Base-by-base conservation (phyloP, 2,888 invertebrate genomes). In the Ischnura elegans region DNA sequence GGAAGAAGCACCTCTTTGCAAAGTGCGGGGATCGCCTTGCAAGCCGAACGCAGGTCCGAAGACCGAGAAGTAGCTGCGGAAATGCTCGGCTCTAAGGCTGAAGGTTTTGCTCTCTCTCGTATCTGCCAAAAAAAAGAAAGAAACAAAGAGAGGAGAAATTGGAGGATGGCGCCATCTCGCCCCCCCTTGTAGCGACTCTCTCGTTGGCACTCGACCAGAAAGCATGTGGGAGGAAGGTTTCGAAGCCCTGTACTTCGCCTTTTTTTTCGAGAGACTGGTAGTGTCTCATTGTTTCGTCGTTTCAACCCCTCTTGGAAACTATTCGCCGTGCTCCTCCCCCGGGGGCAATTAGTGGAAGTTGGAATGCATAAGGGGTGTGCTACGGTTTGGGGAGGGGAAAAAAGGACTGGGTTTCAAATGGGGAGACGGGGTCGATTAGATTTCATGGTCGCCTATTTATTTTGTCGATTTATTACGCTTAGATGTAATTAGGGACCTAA, bases 91-190 rank as follows among this genome's bases (percentile, higher is more conserved):
- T 19, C 36, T 0, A 36, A 76, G 36, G 36, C 29, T 36, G 13
- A 76, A 76, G 76, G 76, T 76, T 76, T 76, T 16, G 6, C 36
- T 13, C 76, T 76, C 29, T 36, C 1, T 76, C 76, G 29, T 36
- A 76, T 76, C 76, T 76, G 76, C 76, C 76, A 76, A 76, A 76
- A 66, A 66, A 76, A 36, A 76, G 29, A 29, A 10, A 10, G 76
- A 36, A 25, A n/a, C n/a, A n/a, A n/a, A 76, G 36, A 76, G 13
- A 36, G 76, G 13, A 25, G 76, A 36, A 76, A 25, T 61, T 61
- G 25, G 61, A 61, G 8, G 36, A 0, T 76, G 76, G 76, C 76
- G 76, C 76, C 76, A 36, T 76, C 36, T 29, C 76, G 36, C 36
- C 76, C 29, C 61, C 76, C 36, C 76, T 61, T 25, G 36, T 36